Evolutionary conservation across 2,888 invertebrate species (phyloP).

Genomic region (Conistra vaccinii): DNA sequence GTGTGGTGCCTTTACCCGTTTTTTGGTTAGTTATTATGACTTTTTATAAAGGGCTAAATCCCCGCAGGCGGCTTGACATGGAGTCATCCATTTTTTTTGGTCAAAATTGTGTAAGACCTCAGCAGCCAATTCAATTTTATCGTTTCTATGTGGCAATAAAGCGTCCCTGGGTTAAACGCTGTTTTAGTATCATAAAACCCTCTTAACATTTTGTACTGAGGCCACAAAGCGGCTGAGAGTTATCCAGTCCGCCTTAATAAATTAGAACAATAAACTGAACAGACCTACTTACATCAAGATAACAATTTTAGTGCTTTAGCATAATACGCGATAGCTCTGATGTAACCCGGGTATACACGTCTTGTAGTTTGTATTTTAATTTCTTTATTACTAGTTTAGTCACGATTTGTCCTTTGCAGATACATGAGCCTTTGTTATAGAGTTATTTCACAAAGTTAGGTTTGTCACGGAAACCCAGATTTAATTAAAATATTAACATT

Average conservation of each 20-base stretch:
- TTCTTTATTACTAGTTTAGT: neutral
- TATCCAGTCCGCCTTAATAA: slow-evolving; percentile 27
- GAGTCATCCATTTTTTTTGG: neutral
- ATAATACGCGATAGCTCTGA: neutral
- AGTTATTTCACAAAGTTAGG: neutral
- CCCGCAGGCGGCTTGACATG: neutral
- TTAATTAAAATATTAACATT: no score
- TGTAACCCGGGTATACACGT: neutral
- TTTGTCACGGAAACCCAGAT: neutral
- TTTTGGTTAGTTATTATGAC: neutral
- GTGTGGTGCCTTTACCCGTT: neutral
- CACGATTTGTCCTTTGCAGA: neutral
- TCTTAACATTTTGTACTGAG: slow-evolving; percentile 9
- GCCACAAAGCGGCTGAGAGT: slow-evolving; percentile 20
- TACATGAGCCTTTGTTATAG: neutral
- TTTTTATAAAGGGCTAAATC: neutral
- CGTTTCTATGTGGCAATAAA: slow-evolving; percentile 18
- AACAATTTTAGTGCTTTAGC: neutral
- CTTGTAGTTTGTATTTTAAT: neutral
- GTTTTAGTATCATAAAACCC: slow-evolving; percentile 59
- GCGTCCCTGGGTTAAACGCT: neutral
- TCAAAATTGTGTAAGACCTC: neutral
- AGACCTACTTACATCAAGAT: neutral
- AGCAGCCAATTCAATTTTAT: slow-evolving; percentile 14
- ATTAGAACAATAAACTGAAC: slow-evolving; percentile 25